Evolutionary conservation across 2,797 vertebrate genomes (phyloP).

Genomic region (Cichlasoma orientale): DNA sequence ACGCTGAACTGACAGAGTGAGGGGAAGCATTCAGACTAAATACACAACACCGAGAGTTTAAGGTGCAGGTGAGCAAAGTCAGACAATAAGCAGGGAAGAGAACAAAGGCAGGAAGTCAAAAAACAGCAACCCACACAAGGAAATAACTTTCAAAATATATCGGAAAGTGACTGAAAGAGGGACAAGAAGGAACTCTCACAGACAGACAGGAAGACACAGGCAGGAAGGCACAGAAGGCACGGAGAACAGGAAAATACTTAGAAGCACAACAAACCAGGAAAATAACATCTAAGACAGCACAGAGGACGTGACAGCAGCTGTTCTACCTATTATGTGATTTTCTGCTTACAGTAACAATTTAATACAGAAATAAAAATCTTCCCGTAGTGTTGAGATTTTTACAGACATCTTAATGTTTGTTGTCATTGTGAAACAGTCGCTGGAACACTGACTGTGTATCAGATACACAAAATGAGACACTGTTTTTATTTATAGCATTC

Average conservation of each 20-base stretch:
- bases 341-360: neutral
- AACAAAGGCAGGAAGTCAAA: neutral
- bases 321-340: neutral
- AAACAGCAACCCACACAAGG: neutral
- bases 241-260: neutral
- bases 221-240: neutral
- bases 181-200: neutral
- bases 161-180: neutral
- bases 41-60: neutral
- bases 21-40: neutral
- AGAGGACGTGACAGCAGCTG: neutral
- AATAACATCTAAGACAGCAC: neutral
- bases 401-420: too few relatives aligned
- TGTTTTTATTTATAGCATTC: too few relatives aligned
- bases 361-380: neutral
- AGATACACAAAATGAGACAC: too few relatives aligned
- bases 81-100: neutral
- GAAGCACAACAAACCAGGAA: neutral
- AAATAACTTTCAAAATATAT: neutral
- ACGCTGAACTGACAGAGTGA: too few relatives aligned
- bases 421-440: too few relatives aligned
- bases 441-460: too few relatives aligned
- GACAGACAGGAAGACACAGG: neutral
- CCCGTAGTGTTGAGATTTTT: too few relatives aligned
- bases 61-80: neutral